A percentile compares a stretch with the other conserved stretches of the same genome.
phyloP scores from a whole-genome alignment of 2,113 vertebrate species.

The Chloroceryle aenea region DNA sequence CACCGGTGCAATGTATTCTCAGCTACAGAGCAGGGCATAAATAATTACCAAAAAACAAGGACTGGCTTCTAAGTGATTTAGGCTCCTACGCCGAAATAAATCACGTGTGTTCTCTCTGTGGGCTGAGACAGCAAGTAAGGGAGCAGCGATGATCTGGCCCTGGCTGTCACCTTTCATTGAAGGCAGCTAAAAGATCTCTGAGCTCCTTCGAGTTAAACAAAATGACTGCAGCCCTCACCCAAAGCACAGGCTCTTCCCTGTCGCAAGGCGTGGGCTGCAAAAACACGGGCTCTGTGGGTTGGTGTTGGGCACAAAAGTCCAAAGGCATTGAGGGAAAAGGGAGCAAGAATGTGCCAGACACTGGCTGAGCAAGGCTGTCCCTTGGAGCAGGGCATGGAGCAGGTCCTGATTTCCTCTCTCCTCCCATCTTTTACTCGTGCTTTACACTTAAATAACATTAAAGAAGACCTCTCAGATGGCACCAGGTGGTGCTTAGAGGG shows the following conservation, averaged over 20 bases:
- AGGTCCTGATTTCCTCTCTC: background rate
- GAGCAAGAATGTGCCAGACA: background rate
- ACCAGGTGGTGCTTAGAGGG: background rate
- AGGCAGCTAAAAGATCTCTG: background rate
- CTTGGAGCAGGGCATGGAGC: background rate
- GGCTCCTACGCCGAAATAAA: background rate
- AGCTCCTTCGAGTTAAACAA: background rate
- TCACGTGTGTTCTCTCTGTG: accelerated
- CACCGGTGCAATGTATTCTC: background rate
- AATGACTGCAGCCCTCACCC: background rate
- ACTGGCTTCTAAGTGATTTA: background rate
- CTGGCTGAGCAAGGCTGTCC: background rate
- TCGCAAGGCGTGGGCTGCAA: background rate
- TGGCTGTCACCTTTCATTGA: background rate
- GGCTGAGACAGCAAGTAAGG: background rate
- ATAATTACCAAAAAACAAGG: background rate
- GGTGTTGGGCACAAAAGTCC: background rate
- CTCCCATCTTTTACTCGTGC: background rate
- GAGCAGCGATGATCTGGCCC: accelerated
- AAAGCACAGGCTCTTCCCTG: background rate
- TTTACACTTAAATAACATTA: background rate
- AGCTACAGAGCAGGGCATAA: background rate
- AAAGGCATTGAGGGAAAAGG: background rate
- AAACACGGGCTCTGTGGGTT: background rate
- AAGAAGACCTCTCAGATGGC: background rate